Base-by-base conservation (phyloP, 2,888 invertebrate species). In the Resseliella maxima region DNA sequence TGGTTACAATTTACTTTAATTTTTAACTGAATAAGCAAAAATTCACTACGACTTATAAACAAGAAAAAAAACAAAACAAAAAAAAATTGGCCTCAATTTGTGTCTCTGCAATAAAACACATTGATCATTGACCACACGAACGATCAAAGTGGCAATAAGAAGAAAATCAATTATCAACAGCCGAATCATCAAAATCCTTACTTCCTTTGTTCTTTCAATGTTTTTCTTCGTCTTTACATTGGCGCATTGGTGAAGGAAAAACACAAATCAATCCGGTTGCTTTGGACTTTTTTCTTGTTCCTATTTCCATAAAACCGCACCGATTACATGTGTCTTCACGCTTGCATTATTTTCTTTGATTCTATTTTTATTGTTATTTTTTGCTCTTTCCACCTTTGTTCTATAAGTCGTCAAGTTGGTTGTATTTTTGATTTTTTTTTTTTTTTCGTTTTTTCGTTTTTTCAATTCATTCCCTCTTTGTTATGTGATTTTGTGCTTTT, bases 181-280 rank as follows among this genome's bases (percentile, higher is more conserved):
- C 83, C 38, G 38, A 83, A 83, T 83, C 38, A 38, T n/a, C 38
- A 36, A 83, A 83, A 83, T 83, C 83, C 83, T 83, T 83, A 83
- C 38, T 83, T 83, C 83, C 83, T 83, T n/a, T 83, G 18, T 83
- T 1, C 5, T 64, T n/a, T 54, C 54, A n/a, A n/a, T n/a, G n/a
- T 54, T 54, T 54, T 3, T n/a, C 54, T 54, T 64, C 27, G 64
- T n/a, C n/a, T n/a, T n/a, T n/a, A n/a, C n/a, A 24, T 5, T 5
- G 8, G 18, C 1, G 46, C 8, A 50, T 2, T 15, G 18, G 46
- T 2, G 2, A 50, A 50, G 18, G 46, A 2, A 27, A n/a, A 24
- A 72, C 72, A 72, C 72, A 72, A 72, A 72, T 72, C 72, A 31
- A 31, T 83, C 1, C 38, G 38, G 1, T 83, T 38, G 83, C 38